Conservation (phyloP, 2,113 vertebrate species). For the Leucoraja erinaceus region DNA sequence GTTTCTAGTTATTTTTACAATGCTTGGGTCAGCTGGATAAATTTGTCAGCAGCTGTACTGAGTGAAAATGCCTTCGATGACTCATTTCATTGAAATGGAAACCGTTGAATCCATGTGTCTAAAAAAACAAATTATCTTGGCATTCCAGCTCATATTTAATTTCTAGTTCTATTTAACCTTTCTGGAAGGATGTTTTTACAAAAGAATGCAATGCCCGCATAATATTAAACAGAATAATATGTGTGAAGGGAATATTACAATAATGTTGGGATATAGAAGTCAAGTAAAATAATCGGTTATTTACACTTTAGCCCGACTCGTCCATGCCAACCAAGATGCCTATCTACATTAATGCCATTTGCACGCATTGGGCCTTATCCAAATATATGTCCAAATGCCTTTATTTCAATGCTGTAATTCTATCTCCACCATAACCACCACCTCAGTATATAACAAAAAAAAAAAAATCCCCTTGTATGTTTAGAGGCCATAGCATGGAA, state of each 20-base stretch:
- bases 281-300: too few species aligned
- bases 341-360: too few species aligned
- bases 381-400: too few species aligned
- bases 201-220: neutral
- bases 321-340: too few species aligned
- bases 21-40: neutral
- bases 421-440: too few species aligned
- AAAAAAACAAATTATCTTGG: neutral
- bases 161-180: neutral
- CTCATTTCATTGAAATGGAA: conserved; percentile 10
- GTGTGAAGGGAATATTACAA: neutral
- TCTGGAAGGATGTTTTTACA: neutral
- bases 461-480: too few species aligned
- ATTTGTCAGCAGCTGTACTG: conserved; percentile 7
- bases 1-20: conserved; percentile 26
- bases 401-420: too few species aligned
- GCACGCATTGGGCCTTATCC: too few species aligned
- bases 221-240: neutral
- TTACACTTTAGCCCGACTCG: too few species aligned
- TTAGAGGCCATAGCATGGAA: too few species aligned
- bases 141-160: neutral
- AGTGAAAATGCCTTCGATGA: neutral
- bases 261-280: neutral
- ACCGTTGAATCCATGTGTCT: neutral
- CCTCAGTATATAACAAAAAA: too few species aligned